These are phyloP conservation scores for Trachythela sp. DNA, from an alignment of 64 coral and sea anemone species.

Conservation along the genomic window DNA sequence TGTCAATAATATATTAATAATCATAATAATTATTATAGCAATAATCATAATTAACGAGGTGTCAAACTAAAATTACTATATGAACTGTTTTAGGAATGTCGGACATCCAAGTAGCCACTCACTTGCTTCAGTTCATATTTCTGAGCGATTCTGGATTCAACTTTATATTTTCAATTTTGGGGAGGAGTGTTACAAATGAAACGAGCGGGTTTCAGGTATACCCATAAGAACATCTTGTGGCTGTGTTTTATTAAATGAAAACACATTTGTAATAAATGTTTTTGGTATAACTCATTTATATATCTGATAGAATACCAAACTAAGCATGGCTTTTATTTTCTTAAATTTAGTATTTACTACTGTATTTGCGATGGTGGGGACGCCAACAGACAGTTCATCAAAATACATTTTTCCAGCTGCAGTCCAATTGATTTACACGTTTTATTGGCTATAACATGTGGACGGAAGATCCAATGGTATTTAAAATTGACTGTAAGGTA, in stretches of 20 bases:
- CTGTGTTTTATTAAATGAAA: too few species aligned
- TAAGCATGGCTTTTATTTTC: neutral
- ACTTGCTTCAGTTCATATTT: neutral
- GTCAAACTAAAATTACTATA: too few species aligned
- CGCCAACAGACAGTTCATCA: slow-evolving; percentile 34
- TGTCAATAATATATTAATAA: neutral
- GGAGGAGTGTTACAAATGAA: neutral
- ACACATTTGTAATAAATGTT: neutral
- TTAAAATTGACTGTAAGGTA: slow-evolving; percentile 43
- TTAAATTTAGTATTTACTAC: slow-evolving; percentile 32
- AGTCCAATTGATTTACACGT: neutral
- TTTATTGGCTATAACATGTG: slow-evolving; percentile 27
- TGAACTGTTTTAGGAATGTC: neutral
- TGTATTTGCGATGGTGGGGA: slow-evolving; percentile 44
- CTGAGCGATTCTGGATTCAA: neutral
- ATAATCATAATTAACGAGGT: neutral
- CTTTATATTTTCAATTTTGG: neutral
- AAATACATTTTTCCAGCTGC: slow-evolving; percentile 6
- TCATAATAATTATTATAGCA: neutral
- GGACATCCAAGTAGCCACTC: neutral
- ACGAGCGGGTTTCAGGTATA: neutral
- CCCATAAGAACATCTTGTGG: too few species aligned
- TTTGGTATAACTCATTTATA: neutral
- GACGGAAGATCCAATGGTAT: slow-evolving; percentile 27
- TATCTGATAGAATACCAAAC: too few species aligned